These are phyloP conservation scores for Himalopsyche japonica DNA, from an alignment of 2,888 invertebrate genomes.

Conservation along the genomic window DNA sequence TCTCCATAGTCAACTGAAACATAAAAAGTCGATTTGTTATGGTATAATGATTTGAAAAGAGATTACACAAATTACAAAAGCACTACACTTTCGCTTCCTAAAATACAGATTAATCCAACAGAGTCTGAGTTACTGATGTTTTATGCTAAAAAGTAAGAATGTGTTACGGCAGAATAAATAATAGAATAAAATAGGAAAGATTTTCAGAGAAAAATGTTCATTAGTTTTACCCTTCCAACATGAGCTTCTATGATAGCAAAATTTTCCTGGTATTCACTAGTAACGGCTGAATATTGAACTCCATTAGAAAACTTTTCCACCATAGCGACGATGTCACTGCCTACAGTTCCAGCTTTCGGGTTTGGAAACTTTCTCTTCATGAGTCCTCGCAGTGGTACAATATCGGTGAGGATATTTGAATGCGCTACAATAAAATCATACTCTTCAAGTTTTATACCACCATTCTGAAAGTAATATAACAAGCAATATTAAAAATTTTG, in stretches of 20 bases:
- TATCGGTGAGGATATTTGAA: slow-evolving; percentile 76
- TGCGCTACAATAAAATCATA: slow-evolving; percentile 78
- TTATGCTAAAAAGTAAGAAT: too few species aligned
- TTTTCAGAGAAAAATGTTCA: not conserved
- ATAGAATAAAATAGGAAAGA: not conserved
- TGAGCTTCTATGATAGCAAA: slow-evolving; percentile 69
- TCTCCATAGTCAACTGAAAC: slow-evolving; percentile 73
- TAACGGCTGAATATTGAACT: slow-evolving; percentile 67
- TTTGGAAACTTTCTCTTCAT: slow-evolving; percentile 79
- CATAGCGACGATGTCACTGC: slow-evolving; percentile 63
- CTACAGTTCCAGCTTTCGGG: slow-evolving; percentile 67
- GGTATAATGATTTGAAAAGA: not conserved
- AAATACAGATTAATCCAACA: too few species aligned
- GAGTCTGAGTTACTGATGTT: too few species aligned
- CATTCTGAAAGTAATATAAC: slow-evolving; percentile 56
- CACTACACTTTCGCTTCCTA: too few species aligned
- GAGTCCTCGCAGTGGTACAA: slow-evolving; percentile 75
- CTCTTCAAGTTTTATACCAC: slow-evolving; percentile 67
- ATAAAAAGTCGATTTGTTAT: not conserved
- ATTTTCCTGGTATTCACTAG: slow-evolving; percentile 71
- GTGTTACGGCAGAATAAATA: too few species aligned
- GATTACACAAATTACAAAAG: too few species aligned
- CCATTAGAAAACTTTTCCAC: slow-evolving; percentile 71
- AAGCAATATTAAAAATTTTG: not conserved
- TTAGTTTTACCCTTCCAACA: slow-evolving; percentile 68